Evolutionary conservation across 2,888 invertebrate genomes (phyloP).

Genomic region (Branchipolynoe longqiensis): DNA sequence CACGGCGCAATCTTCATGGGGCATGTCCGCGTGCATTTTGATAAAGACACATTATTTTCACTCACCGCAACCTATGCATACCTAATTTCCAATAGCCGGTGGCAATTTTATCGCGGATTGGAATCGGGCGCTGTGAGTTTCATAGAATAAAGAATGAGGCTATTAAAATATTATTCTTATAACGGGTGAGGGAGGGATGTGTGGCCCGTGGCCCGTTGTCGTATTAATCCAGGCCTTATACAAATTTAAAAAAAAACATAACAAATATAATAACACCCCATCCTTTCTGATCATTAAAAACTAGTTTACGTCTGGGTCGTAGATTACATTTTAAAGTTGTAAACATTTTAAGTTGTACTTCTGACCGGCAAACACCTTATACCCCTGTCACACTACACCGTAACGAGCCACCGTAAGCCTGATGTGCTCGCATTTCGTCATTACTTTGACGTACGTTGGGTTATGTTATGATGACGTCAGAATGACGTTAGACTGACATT

Average conservation of each 20-base stretch:
- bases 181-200: background rate
- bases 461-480: background rate
- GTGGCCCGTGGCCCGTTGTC: background rate
- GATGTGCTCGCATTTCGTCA: background rate
- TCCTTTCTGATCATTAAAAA: conserved; percentile 28
- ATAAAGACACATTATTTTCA: conserved; percentile 40
- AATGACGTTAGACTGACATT: too few species aligned
- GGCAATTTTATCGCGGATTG: conserved; percentile 23
- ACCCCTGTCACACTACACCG: background rate
- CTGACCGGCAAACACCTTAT: too few species aligned
- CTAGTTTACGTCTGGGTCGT: conserved; percentile 2
- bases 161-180: conserved; percentile 43
- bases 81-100: conserved; percentile 46
- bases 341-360: too few species aligned
- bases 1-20: background rate
- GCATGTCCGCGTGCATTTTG: conserved; percentile 30
- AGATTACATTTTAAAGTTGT: conserved; percentile 17
- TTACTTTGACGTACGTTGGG: background rate
- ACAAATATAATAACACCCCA: background rate
- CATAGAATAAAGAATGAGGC: conserved; percentile 45
- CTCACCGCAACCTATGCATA: conserved; percentile 36
- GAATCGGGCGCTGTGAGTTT: conserved; percentile 21
- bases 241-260: too few species aligned
- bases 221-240: too few species aligned
- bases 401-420: background rate